These are phyloP conservation scores for Thalassaphorura encarpata DNA, from an alignment of 1,140 invertebrate species.

Conservation along the genomic window DNA sequence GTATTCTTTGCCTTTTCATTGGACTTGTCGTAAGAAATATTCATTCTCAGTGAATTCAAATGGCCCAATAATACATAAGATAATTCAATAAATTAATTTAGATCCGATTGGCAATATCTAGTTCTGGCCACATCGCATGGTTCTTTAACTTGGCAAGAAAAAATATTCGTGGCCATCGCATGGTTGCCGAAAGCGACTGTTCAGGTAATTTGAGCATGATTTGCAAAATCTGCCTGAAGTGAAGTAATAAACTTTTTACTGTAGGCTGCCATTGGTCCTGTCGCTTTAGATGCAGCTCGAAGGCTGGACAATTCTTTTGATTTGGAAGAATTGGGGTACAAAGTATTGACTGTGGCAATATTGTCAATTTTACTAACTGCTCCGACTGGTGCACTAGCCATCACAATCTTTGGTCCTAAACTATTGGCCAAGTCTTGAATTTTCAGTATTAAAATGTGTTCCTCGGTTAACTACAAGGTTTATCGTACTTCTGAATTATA, in stretches of 20 bases:
- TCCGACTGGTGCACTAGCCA: background rate
- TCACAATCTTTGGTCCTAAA: background rate
- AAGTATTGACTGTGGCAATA: constrained; percentile 59
- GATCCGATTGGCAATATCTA: constrained; percentile 33
- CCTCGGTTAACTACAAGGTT: too few species aligned
- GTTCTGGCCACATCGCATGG: constrained; percentile 40
- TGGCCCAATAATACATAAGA: background rate
- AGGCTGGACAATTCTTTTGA: constrained; percentile 8
- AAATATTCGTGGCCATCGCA: constrained; percentile 43
- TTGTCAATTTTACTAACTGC: constrained; percentile 56
- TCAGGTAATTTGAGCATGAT: constrained; percentile 29
- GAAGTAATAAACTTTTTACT: too few species aligned
- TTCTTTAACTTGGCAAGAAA: constrained; percentile 45
- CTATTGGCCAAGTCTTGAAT: too few species aligned
- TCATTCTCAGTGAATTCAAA: background rate
- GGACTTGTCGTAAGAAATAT: constrained; percentile 13
- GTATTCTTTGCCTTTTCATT: constrained; percentile 5
- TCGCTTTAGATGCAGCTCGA: constrained; percentile 41
- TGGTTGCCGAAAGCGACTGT: constrained; percentile 48
- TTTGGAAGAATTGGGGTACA: constrained; percentile 37
- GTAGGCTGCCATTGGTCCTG: constrained; percentile 42
- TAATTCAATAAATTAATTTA: background rate
- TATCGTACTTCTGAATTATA: too few species aligned
- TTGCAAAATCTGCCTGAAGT: too few species aligned
- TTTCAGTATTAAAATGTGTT: too few species aligned